Evolutionary conservation across 2,888 invertebrate genomes (phyloP).

Genomic region (Conops quadrifasciatus): DNA sequence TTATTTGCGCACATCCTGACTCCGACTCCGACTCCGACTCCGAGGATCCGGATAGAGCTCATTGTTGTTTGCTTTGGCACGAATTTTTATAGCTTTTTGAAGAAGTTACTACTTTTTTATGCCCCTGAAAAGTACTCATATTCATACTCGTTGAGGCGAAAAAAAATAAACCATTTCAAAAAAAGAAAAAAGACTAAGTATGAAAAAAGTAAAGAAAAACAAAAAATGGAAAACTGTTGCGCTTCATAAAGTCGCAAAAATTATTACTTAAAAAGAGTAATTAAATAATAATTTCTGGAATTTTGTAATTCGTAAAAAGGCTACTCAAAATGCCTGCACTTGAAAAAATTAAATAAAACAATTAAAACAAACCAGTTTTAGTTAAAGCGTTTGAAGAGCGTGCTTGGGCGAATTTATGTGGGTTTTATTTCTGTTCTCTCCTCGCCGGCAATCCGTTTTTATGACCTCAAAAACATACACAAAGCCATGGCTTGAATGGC

Average conservation of each 20-base stretch:
- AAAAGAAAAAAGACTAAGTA: not conserved
- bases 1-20: not conserved
- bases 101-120: not conserved
- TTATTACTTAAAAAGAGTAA: slow-evolving; percentile 12
- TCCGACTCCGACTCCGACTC: no score
- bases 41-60: not conserved
- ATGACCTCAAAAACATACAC: not conserved
- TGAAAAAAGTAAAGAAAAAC: not conserved
- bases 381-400: not conserved
- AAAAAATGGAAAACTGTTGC: slow-evolving; percentile 1
- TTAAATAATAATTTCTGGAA: slow-evolving; percentile 18
- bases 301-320: not conserved
- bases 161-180: not conserved
- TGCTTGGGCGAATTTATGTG: not conserved
- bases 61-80: not conserved
- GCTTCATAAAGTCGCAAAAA: slow-evolving; percentile 19
- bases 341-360: slow-evolving; percentile 2
- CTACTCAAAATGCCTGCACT: not conserved
- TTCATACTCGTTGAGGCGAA: no score
- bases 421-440: not conserved
- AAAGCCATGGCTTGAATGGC: not conserved
- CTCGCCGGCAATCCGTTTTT: slow-evolving; percentile 3
- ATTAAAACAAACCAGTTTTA: not conserved
- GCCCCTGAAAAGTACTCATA: not conserved
- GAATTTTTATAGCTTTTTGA: slow-evolving; percentile 18